phyloP scores from a whole-genome alignment of 2,113 vertebrate genomes.

The Vanacampus margaritifer region DNA sequence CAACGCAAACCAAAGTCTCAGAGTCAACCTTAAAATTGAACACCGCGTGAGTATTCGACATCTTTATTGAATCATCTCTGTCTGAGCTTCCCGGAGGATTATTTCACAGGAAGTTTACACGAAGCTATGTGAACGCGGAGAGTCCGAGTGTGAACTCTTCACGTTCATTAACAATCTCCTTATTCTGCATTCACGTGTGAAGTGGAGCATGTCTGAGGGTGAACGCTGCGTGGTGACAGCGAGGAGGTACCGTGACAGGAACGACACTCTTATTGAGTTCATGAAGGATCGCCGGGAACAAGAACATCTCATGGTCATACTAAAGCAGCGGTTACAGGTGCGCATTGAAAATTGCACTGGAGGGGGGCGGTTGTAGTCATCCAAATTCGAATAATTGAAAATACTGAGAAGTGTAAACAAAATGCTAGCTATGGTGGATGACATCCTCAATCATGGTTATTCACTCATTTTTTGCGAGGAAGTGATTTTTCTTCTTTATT shows the following conservation, averaged over 20 bases:
- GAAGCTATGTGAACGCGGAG: not conserved
- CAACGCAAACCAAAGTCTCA: not conserved
- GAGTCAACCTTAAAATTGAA: not conserved
- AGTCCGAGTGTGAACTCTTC: not conserved
- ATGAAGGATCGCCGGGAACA: constrained; percentile 69
- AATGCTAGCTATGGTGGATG: too few relatives aligned
- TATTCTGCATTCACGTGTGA: constrained; percentile 11
- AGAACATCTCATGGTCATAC: constrained; percentile 25
- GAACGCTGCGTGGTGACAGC: not conserved
- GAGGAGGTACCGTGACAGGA: not conserved
- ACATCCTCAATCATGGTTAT: too few relatives aligned
- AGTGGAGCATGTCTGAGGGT: constrained; percentile 28
- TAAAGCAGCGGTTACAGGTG: constrained; percentile 63
- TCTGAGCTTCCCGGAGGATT: constrained; percentile 34
- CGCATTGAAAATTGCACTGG: not conserved
- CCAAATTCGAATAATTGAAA: too few relatives aligned
- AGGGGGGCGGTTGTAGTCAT: too few relatives aligned
- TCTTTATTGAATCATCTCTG: not conserved
- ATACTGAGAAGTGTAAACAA: too few relatives aligned
- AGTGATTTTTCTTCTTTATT: too few relatives aligned
- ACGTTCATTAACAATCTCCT: not conserved
- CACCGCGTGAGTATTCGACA: not conserved
- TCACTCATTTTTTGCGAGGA: too few relatives aligned
- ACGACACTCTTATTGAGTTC: constrained; percentile 23
- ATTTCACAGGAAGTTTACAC: constrained; percentile 34